Evolutionary conservation across 2,888 invertebrate species (phyloP).

Genomic region (Synanthedon vespiformis): DNA sequence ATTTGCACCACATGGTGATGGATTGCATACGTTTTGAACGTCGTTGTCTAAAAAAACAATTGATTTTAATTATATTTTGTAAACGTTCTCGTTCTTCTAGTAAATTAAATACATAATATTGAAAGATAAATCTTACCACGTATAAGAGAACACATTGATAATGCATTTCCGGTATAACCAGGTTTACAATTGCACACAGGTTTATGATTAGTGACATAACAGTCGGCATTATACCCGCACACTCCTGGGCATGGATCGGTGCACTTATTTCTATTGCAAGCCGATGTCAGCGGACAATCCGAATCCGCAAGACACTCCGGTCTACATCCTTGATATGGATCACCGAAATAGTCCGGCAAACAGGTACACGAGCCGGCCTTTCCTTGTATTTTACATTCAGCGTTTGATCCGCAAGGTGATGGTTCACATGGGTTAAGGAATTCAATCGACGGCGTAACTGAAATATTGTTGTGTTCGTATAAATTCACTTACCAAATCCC

Average conservation of each 20-base stretch:
- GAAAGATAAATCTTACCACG: constrained; percentile 32
- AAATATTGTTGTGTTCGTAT: constrained; percentile 34
- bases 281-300: constrained; percentile 73
- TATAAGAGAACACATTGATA: constrained; percentile 54
- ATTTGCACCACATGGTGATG: constrained; percentile 80
- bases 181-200: constrained; percentile 73
- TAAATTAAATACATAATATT: background rate
- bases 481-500: constrained; percentile 48
- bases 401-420: constrained; percentile 77
- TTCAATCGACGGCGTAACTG: constrained; percentile 56
- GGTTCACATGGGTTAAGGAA: constrained; percentile 72
- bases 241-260: constrained; percentile 77
- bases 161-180: constrained; percentile 77
- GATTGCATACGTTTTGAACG: constrained; percentile 74
- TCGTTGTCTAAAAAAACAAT: constrained; percentile 36
- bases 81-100: background rate
- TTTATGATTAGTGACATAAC: constrained; percentile 75
- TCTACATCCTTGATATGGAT: constrained; percentile 80
- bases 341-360: constrained; percentile 77
- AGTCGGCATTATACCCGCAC: constrained; percentile 76
- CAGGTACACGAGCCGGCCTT: constrained; percentile 81
- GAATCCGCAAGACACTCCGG: constrained; percentile 76
- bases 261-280: constrained; percentile 76
- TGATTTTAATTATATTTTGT: background rate
- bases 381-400: constrained; percentile 79